A percentile compares a stretch with the other conserved stretches of the same genome.
Conservation (phyloP, 2,888 invertebrate species). For the Perizoma affinitatum region DNA sequence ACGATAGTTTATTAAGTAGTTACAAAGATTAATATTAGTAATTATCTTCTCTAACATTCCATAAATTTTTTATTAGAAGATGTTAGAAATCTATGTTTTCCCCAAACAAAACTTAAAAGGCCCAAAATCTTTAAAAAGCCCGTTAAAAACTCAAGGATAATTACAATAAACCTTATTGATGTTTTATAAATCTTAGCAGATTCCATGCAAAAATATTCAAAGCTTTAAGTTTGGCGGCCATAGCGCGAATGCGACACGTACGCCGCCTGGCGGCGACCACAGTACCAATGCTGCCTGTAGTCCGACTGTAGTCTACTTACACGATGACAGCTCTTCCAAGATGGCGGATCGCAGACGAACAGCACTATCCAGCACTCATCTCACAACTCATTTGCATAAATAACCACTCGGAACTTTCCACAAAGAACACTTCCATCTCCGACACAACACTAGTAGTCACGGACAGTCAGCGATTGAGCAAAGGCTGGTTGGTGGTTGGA, state of each 20-base stretch:
- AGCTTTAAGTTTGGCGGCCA: constrained; percentile 63
- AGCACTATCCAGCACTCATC: constrained; percentile 55
- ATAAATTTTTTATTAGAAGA: too few species aligned
- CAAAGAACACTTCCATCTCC: constrained; percentile 35
- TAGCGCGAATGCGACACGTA: constrained; percentile 68
- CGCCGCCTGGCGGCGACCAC: constrained; percentile 71
- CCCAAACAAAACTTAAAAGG: too few species aligned
- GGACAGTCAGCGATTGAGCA: constrained; percentile 2
- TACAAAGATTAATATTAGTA: too few species aligned
- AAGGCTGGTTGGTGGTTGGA: not conserved
- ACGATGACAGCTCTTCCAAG: constrained; percentile 67
- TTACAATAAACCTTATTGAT: constrained; percentile 14
- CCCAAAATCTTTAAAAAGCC: too few species aligned
- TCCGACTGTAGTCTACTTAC: constrained; percentile 48
- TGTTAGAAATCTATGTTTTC: too few species aligned
- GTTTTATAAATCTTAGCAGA: constrained; percentile 41
- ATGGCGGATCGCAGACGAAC: constrained; percentile 66
- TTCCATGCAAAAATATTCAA: constrained; percentile 80
- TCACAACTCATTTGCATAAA: constrained; percentile 58
- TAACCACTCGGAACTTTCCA: constrained; percentile 34
- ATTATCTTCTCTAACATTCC: too few species aligned
- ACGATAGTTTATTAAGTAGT: too few species aligned
- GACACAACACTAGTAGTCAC: constrained; percentile 6
- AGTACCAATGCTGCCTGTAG: constrained; percentile 25
- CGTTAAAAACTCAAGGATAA: not conserved